These are phyloP conservation scores for Siniperca knerii DNA, from an alignment of 2,113 vertebrate genomes.

Conservation along the genomic window DNA sequence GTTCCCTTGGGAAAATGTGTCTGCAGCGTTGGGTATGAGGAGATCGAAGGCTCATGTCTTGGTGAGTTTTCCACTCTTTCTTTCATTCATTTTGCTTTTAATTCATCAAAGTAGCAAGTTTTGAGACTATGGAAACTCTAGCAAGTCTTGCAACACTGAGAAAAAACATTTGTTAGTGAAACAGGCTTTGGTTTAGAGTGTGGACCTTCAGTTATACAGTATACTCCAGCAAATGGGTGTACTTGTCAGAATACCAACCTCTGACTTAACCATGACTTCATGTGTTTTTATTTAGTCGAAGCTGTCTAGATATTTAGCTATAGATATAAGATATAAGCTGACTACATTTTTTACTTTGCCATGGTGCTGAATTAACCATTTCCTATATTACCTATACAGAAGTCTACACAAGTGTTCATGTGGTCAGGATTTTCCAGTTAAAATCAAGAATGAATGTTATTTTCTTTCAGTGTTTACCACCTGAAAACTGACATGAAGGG, in stretches of 20 bases:
- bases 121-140: neutral
- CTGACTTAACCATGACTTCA: neutral
- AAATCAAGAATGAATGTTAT: neutral
- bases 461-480: neutral
- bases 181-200: neutral
- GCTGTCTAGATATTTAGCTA: neutral
- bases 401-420: neutral
- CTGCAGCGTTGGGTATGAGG: slow-evolving; percentile 94
- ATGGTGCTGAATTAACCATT: neutral
- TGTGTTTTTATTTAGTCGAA: neutral
- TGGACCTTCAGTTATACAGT: neutral
- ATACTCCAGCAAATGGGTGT: neutral
- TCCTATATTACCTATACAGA: neutral
- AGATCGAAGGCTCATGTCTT: slow-evolving; percentile 90
- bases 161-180: neutral
- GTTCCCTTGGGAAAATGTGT: slow-evolving; percentile 95
- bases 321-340: too few relatives aligned
- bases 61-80: slow-evolving; percentile 84
- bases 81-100: neutral
- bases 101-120: neutral
- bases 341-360: too few relatives aligned
- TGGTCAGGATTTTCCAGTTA: neutral
- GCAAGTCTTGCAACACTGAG: neutral
- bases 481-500: neutral
- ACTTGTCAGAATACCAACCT: neutral